A percentile compares a stretch with the other conserved stretches of the same genome.
Evolutionary conservation across 2,888 invertebrate species (phyloP).

Genomic region (Tinea pellionella): DNA sequence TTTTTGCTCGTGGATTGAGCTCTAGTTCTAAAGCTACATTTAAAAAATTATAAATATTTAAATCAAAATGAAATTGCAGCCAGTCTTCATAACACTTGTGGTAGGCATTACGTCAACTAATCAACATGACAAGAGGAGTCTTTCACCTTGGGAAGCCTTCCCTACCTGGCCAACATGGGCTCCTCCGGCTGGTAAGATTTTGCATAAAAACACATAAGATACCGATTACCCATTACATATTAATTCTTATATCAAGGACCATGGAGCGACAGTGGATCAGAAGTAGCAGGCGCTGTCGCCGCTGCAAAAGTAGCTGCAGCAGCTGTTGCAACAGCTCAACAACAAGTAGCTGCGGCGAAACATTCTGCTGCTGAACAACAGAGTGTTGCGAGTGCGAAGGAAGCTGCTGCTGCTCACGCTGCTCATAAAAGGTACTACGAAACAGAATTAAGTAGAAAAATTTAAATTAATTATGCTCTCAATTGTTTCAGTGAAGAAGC

Average conservation of each 20-base stretch:
- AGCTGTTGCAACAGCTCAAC: slow-evolving; percentile 77
- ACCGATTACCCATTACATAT: too few relatives aligned
- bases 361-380: slow-evolving; percentile 79
- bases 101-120: slow-evolving; percentile 24
- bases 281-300: slow-evolving; percentile 78
- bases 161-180: slow-evolving; percentile 17
- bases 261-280: slow-evolving; percentile 66
- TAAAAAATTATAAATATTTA: too few relatives aligned
- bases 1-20: too few relatives aligned
- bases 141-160: slow-evolving; percentile 22
- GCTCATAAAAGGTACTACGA: slow-evolving; percentile 61
- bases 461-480: too few relatives aligned
- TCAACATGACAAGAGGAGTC: slow-evolving; percentile 42
- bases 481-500: slow-evolving; percentile 69
- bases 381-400: slow-evolving; percentile 78
- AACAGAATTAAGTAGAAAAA: background rate
- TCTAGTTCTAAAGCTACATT: too few relatives aligned
- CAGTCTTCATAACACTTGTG: slow-evolving; percentile 23
- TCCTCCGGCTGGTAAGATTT: slow-evolving; percentile 14
- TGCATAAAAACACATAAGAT: too few relatives aligned
- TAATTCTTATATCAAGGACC: background rate
- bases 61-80: background rate
- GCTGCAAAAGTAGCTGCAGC: slow-evolving; percentile 80
- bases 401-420: slow-evolving; percentile 74
- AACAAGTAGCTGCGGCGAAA: slow-evolving; percentile 78